These are phyloP conservation scores for Adelosebastes latens DNA, from an alignment of 2,797 vertebrate genomes.

Conservation along the genomic window DNA sequence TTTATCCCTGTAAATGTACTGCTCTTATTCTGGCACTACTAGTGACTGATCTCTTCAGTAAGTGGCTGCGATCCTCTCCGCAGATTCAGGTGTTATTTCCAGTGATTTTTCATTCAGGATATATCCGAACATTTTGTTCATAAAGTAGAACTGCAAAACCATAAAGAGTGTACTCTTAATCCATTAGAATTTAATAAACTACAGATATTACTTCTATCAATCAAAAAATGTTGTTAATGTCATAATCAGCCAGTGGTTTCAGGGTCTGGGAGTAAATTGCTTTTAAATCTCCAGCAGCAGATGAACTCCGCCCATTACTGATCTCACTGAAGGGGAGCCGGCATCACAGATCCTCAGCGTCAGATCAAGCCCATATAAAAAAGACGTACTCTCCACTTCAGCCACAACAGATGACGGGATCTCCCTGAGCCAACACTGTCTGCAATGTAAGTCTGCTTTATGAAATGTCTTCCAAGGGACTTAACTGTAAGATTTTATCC, in stretches of 20 bases:
- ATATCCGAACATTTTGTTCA: conserved; percentile 16
- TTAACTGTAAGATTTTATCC: conserved; percentile 26
- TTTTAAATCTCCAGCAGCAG: conserved; percentile 49
- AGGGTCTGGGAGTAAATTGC: conserved; percentile 28
- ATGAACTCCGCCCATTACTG: conserved; percentile 68
- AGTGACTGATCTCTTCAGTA: neutral
- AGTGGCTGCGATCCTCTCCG: neutral
- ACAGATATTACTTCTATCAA: conserved; percentile 57
- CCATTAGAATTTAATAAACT: conserved; percentile 37
- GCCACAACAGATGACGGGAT: conserved; percentile 60
- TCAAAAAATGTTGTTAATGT: conserved; percentile 47
- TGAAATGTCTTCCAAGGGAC: conserved; percentile 38
- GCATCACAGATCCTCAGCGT: conserved; percentile 57
- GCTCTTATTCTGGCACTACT: neutral
- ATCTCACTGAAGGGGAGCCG: conserved; percentile 59
- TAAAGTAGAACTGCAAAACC: conserved; percentile 12
- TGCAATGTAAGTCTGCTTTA: conserved; percentile 37
- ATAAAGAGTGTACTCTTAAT: conserved; percentile 18
- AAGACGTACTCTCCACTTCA: conserved; percentile 47
- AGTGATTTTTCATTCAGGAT: conserved; percentile 16
- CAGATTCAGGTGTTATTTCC: conserved; percentile 12
- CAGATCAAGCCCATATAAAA: conserved; percentile 67
- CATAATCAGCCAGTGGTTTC: conserved; percentile 50
- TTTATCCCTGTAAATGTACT: neutral
- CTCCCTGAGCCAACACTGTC: conserved; percentile 32